These are phyloP conservation scores for Orcinus orca DNA, from an alignment of 2,113 vertebrate species.

Conservation along the genomic window DNA sequence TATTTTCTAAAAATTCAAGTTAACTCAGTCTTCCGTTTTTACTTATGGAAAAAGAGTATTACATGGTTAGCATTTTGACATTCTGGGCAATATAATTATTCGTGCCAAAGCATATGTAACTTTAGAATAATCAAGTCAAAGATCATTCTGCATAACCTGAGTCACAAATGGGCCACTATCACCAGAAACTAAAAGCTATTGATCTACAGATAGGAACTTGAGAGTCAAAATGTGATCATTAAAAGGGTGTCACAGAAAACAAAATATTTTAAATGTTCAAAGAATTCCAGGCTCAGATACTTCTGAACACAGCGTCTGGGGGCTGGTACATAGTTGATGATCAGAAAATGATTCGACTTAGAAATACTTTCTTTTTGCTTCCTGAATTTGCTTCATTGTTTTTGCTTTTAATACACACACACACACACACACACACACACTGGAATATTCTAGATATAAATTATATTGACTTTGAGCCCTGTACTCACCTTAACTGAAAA, in stretches of 20 bases:
- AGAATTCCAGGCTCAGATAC: not conserved
- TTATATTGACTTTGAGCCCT: slow-evolving; percentile 47
- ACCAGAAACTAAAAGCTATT: slow-evolving; percentile 9
- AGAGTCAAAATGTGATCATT: not conserved
- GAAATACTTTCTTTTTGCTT: not conserved
- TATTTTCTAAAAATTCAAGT: not conserved
- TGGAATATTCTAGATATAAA: slow-evolving; percentile 14
- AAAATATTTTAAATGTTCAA: not conserved
- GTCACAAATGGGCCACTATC: not conserved
- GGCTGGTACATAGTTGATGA: not conserved
- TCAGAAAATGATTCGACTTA: not conserved
- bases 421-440: not conserved
- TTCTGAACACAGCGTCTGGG: not conserved
- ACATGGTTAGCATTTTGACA: not conserved
- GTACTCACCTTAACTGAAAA: slow-evolving; percentile 46
- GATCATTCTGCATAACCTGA: not conserved
- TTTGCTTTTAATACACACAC: not conserved
- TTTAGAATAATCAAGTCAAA: slow-evolving; percentile 45
- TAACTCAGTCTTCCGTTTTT: slow-evolving; percentile 19
- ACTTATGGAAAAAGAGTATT: not conserved
- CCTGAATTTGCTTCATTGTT: not conserved
- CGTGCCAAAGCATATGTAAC: not conserved
- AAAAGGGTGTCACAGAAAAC: not conserved
- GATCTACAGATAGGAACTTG: not conserved
- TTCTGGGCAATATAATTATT: not conserved